Evolutionary conservation across 2,797 vertebrate genomes (phyloP), one percentile per base, ranked within the genome.

Genomic region (Anguilla marmorata): DNA sequence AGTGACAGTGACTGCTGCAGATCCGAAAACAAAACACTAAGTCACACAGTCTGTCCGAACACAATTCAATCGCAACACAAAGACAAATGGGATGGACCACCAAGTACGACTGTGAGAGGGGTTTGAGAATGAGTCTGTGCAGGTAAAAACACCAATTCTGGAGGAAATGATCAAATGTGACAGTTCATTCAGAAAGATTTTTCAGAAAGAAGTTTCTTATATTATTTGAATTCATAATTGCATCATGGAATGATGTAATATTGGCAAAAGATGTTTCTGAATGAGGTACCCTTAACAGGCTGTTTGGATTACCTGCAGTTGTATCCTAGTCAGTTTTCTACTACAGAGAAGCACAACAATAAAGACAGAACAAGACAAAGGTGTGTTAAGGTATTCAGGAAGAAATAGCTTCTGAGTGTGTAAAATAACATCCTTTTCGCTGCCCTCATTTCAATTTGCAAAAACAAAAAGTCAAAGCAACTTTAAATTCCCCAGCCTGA

Each of bases 291-390:
- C 95, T 95, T 92, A 94, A 94, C 92, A 96, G 94, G 93, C 93
- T 88, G 95, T 91, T 95, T 95, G 91, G 91, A 97, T 99, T 99
- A 99, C 98, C 98, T 99, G 98, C 91, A 90, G 96, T 94, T 95
- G 97, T 93, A 96, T 99, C 98, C 98, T 99, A 99, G 95, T 99
- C 98, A 99, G 97, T 98, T 97, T 97, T 99, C 97, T 97, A 99
- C 97, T 99, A 98, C 93, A 97, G 95, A 98, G 96, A 97, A 97
- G 97, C 96, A 96, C 96, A 97, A 95, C 94, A 98, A 97, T 97
- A 97, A 97, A 98, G 97, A 98, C 95, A 98, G 97, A 97, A 99
- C 96, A 98, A 96, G 97, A 93, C 87, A 98, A 96, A 98, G 95
- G 96, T 96, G 96, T 96, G 97, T 98, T 98, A 98, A 97, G 95